These are phyloP conservation scores for Megamerina dolium DNA, from an alignment of 2,888 invertebrate genomes.

Conservation along the genomic window DNA sequence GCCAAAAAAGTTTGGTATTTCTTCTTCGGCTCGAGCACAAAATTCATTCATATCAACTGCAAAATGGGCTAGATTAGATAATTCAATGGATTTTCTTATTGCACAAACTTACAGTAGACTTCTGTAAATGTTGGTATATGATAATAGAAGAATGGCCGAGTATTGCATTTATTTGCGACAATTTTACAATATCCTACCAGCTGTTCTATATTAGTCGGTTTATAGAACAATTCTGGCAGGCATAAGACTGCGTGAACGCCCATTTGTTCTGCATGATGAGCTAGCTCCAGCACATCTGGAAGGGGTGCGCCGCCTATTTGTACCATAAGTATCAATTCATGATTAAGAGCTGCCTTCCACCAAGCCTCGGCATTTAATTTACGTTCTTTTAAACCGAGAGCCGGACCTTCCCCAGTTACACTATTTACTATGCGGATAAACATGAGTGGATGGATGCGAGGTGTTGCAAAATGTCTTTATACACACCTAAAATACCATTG, in stretches of 20 bases:
- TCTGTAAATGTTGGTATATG: constrained; percentile 69
- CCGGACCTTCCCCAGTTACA: constrained; percentile 70
- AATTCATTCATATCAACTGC: constrained; percentile 68
- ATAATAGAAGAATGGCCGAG: constrained; percentile 73
- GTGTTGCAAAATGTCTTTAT: background rate
- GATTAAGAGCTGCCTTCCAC: constrained; percentile 53
- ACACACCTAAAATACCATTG: constrained; percentile 63
- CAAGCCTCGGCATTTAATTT: constrained; percentile 61
- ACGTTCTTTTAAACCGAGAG: constrained; percentile 61
- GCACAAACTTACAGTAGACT: constrained; percentile 59
- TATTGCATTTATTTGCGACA: constrained; percentile 65
- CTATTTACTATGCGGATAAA: constrained; percentile 68
- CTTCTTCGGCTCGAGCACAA: constrained; percentile 55
- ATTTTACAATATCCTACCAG: constrained; percentile 61
- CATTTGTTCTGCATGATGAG: constrained; percentile 56
- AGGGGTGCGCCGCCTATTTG: constrained; percentile 67
- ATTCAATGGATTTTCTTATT: too few species aligned
- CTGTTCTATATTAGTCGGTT: constrained; percentile 56
- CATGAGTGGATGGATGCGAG: too few species aligned
- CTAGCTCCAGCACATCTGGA: constrained; percentile 62
- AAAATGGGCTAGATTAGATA: too few species aligned
- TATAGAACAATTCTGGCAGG: constrained; percentile 71
- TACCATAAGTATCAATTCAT: constrained; percentile 59
- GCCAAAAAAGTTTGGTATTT: constrained; percentile 69
- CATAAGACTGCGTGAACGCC: constrained; percentile 65